These are phyloP conservation scores for Podiceps cristatus DNA, from an alignment of 2,113 vertebrate genomes.

Conservation along the genomic window DNA sequence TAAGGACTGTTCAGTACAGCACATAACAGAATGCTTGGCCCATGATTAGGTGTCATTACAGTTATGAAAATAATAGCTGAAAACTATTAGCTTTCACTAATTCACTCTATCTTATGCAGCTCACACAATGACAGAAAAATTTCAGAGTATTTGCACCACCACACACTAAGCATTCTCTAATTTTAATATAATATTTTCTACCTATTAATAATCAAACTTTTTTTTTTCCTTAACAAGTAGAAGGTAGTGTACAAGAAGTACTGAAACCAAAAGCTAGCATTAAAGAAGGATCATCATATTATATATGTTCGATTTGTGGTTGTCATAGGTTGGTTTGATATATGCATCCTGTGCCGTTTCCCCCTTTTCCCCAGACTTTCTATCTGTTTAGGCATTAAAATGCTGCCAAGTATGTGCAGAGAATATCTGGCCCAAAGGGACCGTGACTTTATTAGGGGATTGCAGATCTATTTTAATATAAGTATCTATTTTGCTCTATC, in stretches of 20 bases:
- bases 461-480: not conserved
- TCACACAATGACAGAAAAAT: not conserved
- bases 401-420: not conserved
- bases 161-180: not conserved
- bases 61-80: not conserved
- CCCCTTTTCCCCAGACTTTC: not conserved
- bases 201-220: not conserved
- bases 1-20: not conserved
- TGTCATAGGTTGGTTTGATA: not conserved
- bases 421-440: not conserved
- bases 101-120: not conserved
- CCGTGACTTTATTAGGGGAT: not conserved
- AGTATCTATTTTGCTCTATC: not conserved
- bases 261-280: not conserved
- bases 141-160: not conserved
- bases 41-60: not conserved
- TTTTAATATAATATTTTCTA: not conserved
- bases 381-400: not conserved
- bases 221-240: not conserved
- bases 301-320: not conserved
- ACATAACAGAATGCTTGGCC: not conserved
- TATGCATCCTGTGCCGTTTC: not conserved
- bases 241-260: not conserved
- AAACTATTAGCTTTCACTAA: not conserved
- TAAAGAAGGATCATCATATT: not conserved